Conservation (phyloP, 2,888 invertebrate genomes). For the Dioctria linearis region DNA sequence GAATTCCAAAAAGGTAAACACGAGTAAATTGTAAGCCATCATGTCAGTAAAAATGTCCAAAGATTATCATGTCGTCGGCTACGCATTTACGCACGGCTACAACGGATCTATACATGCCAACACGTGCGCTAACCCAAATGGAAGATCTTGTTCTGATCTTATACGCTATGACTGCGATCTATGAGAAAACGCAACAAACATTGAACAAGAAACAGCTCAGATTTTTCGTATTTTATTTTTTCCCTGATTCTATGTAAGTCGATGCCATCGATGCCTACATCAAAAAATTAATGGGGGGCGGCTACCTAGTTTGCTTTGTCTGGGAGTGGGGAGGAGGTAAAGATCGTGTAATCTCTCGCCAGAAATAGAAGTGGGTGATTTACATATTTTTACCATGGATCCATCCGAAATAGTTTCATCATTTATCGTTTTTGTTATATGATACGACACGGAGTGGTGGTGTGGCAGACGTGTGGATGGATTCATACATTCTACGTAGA, state of each 20-base stretch:
- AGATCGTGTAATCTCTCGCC: conserved; percentile 11
- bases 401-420: conserved; percentile 4
- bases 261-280: too few relatives aligned
- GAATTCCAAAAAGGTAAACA: conserved; percentile 2
- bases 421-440: neutral
- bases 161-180: neutral
- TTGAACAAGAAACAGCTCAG: neutral
- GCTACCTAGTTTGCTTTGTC: neutral
- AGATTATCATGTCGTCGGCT: neutral
- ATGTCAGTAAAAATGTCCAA: conserved; percentile 6
- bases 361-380: conserved; percentile 14
- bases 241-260: too few relatives aligned
- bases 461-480: neutral
- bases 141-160: conserved; percentile 1
- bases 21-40: neutral
- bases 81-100: neutral
- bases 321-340: neutral
- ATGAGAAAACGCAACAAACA: neutral
- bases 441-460: neutral
- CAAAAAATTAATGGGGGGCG: neutral
- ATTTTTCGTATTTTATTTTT: neutral
- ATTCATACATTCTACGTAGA: neutral
- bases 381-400: neutral
- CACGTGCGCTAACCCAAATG: conserved; percentile 24
- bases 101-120: conserved; percentile 41